phyloP scores from a whole-genome alignment of 2,113 vertebrate genomes.

The Butorides virescens region DNA sequence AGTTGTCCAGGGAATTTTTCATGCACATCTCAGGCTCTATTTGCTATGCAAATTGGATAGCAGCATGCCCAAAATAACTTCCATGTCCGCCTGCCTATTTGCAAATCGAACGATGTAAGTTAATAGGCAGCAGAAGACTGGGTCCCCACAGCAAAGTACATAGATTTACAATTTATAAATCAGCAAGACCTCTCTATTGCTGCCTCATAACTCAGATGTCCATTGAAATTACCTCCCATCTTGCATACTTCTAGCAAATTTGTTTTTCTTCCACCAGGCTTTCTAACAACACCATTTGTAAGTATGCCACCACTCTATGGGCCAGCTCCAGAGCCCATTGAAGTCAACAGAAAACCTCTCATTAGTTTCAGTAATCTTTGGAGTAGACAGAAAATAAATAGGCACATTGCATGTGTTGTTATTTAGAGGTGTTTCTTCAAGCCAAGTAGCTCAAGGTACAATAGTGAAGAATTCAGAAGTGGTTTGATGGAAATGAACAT shows the following conservation, averaged over 20 bases:
- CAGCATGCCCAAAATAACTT: not conserved
- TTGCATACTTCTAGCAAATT: not conserved
- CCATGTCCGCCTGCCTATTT: not conserved
- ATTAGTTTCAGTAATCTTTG: not conserved
- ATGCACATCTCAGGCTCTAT: not conserved
- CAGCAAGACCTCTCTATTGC: not conserved
- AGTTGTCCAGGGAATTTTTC: not conserved
- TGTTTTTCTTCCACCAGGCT: not conserved
- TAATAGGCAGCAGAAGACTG: not conserved
- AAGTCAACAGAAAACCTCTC: not conserved
- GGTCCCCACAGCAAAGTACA: not conserved
- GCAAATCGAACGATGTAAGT: not conserved
- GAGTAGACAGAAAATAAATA: not conserved
- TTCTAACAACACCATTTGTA: not conserved
- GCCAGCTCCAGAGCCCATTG: not conserved
- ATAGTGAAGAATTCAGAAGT: not conserved
- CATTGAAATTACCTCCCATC: not conserved
- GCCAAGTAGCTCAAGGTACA: not conserved
- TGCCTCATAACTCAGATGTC: not conserved
- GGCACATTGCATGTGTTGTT: not conserved
- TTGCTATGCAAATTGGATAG: constrained; percentile 32
- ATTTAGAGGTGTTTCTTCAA: not conserved
- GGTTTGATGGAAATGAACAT: not conserved
- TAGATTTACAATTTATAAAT: not conserved
- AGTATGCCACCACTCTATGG: not conserved